These are phyloP conservation scores for Aepyceros melampus DNA, from an alignment of 2,113 vertebrate genomes.

Conservation along the genomic window DNA sequence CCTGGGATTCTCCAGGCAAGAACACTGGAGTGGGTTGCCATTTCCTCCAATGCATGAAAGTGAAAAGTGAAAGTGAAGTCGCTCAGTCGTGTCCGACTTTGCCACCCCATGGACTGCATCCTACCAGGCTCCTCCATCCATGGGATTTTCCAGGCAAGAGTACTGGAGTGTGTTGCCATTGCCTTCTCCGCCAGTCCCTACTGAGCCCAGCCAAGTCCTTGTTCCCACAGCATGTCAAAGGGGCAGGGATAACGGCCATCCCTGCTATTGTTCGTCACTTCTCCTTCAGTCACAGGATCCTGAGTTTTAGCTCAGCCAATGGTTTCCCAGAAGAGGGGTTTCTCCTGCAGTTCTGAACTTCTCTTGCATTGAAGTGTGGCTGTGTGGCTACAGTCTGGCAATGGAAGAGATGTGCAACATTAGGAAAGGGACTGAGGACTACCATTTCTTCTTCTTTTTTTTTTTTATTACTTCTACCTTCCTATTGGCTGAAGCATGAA, in stretches of 20 bases:
- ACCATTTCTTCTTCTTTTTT: background rate
- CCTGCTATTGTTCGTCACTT: background rate
- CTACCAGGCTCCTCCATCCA: no score
- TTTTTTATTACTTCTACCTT: background rate
- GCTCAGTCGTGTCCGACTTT: no score
- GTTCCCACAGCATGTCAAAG: background rate
- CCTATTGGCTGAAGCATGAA: background rate
- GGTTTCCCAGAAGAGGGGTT: background rate
- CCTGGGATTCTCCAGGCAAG: no score
- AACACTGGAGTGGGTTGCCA: no score
- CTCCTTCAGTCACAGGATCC: background rate
- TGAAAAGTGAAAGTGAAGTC: no score
- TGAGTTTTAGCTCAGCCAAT: background rate
- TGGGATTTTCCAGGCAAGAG: no score
- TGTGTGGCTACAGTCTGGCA: background rate
- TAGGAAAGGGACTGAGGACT: background rate
- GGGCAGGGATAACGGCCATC: background rate
- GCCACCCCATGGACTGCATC: no score
- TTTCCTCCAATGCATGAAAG: no score
- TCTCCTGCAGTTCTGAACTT: background rate
- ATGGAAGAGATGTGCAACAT: background rate
- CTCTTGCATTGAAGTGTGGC: background rate
- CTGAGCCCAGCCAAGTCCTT: background rate
- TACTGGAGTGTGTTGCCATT: no score
- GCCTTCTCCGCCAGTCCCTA: no score